Evolutionary conservation across 2,797 vertebrate genomes (phyloP).

Genomic region (Poliocrania exsul): DNA sequence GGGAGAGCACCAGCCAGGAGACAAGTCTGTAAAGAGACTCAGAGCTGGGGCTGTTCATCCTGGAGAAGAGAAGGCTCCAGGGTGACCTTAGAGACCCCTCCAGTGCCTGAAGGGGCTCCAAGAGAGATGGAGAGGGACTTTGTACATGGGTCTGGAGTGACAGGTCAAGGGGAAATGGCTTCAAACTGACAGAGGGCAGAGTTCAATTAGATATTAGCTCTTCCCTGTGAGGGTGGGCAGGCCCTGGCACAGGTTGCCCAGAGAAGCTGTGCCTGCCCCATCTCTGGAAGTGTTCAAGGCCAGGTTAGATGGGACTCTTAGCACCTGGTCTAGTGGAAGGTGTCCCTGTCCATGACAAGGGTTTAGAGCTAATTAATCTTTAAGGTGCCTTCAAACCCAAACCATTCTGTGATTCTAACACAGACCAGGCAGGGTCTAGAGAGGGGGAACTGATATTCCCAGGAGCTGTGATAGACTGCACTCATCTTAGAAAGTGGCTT

Average conservation of each 20-base stretch:
- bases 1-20: not conserved
- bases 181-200: not conserved
- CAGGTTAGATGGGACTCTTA: not conserved
- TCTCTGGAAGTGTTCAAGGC: not conserved
- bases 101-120: not conserved
- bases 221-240: not conserved
- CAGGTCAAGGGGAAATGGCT: not conserved
- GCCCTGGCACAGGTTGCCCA: fast-evolving
- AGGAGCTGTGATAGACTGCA: not conserved
- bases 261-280: not conserved
- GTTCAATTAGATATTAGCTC: not conserved
- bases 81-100: not conserved
- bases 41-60: not conserved
- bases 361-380: not conserved
- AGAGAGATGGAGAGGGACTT: not conserved
- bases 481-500: constrained; percentile 32
- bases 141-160: not conserved
- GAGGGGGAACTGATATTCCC: not conserved
- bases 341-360: not conserved
- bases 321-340: fast-evolving
- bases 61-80: not conserved
- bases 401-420: fast-evolving
- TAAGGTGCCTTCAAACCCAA: not conserved
- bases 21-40: not conserved
- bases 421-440: not conserved